Conservation (phyloP, 2,797 vertebrate species). For the Brachyrhaphis roseni region DNA sequence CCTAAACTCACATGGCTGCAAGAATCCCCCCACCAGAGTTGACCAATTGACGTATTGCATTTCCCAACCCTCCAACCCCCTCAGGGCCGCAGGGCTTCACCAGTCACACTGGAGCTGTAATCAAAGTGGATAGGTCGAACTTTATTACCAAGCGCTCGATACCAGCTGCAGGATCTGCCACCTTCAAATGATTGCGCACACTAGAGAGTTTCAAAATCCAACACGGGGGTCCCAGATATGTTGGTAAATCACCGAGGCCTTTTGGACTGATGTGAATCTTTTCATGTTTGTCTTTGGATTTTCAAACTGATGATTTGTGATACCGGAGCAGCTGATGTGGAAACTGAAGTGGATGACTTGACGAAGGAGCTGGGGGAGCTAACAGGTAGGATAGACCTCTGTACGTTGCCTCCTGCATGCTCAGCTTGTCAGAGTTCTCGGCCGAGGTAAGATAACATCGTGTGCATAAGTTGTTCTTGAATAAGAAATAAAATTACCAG, state of each 20-base stretch:
- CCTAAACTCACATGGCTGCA: slow-evolving; percentile 53
- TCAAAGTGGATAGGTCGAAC: slow-evolving; percentile 87
- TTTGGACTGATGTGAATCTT: slow-evolving; percentile 36
- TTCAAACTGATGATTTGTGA: slow-evolving; percentile 17
- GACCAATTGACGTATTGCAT: slow-evolving; percentile 62
- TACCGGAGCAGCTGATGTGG: slow-evolving; percentile 8
- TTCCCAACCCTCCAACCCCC: slow-evolving; percentile 13
- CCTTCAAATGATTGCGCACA: slow-evolving; percentile 36
- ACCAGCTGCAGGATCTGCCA: slow-evolving; percentile 62
- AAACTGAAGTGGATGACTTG: slow-evolving; percentile 50
- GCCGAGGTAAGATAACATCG: background rate
- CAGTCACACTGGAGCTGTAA: slow-evolving; percentile 74
- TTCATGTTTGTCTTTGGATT: slow-evolving; percentile 29
- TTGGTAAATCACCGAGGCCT: slow-evolving; percentile 35
- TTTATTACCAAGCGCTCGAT: slow-evolving; percentile 88
- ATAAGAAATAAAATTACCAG: background rate
- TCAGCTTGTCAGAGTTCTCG: background rate
- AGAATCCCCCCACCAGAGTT: slow-evolving; percentile 60
- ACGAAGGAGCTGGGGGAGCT: slow-evolving; percentile 43
- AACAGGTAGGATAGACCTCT: slow-evolving; percentile 58
- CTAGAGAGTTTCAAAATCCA: slow-evolving; percentile 36
- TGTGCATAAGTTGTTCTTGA: background rate
- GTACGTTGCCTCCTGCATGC: background rate
- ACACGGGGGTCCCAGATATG: slow-evolving; percentile 32
- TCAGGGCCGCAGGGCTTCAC: slow-evolving; percentile 66